Evolutionary conservation across 1,140 invertebrate genomes (phyloP).

Genomic region (Drosophila serrata): DNA sequence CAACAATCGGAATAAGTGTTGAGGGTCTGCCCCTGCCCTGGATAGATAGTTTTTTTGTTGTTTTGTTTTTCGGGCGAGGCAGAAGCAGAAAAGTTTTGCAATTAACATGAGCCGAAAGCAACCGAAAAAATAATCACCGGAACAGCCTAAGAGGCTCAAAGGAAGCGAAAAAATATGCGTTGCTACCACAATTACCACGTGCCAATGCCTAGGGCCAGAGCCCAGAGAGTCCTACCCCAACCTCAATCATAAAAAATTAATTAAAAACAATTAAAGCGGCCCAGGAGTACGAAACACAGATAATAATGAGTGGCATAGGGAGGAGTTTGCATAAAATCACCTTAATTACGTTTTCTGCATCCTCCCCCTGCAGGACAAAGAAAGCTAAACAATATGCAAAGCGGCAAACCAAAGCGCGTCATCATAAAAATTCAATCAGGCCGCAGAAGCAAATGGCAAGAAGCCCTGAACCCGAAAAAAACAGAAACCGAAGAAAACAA

Average conservation of each 20-base stretch:
- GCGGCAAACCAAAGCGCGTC: constrained; percentile 57
- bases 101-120: constrained; percentile 72
- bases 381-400: constrained; percentile 62
- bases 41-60: constrained; percentile 70
- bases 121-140: constrained; percentile 46
- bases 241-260: constrained; percentile 74
- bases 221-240: background rate
- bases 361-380: constrained; percentile 30
- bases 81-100: constrained; percentile 64
- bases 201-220: constrained; percentile 30
- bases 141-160: constrained; percentile 40
- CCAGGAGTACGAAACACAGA: constrained; percentile 56
- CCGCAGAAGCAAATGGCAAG: constrained; percentile 52
- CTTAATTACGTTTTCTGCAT: constrained; percentile 77
- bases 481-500: constrained; percentile 18
- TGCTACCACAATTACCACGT: constrained; percentile 46
- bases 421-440: constrained; percentile 82
- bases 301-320: constrained; percentile 57
- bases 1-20: constrained; percentile 58
- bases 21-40: constrained; percentile 14
- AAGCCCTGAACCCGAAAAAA: constrained; percentile 65
- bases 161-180: constrained; percentile 28
- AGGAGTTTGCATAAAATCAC: constrained; percentile 77
- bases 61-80: constrained; percentile 2
- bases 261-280: constrained; percentile 79